Evolutionary conservation across 2,888 invertebrate species (phyloP), one percentile per base, ranked within the genome.

Genomic region (Cephus rjabovi): DNA sequence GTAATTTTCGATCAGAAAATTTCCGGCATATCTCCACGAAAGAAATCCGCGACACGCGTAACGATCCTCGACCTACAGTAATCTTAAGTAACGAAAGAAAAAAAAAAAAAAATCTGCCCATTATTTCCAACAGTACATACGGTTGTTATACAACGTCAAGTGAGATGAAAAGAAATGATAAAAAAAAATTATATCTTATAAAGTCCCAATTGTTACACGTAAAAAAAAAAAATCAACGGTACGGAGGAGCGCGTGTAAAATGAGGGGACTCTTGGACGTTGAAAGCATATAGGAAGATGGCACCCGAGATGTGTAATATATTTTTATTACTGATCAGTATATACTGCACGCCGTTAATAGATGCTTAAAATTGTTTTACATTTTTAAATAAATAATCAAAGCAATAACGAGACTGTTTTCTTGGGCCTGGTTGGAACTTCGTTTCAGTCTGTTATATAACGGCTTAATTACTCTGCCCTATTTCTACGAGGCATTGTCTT

Each of bases 391-490:
- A 56, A 56, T 9, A 56, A 56, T 15, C 15, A 23, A 56, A 56
- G 9, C 56, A 23, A 23, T 9, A 71, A 6, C 71, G 31, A 34
- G 71, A 71, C 71, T 31, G 33, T 71, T 56, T 56, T 56, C 56
- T 71, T 31, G 75, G 37, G 37, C 30, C 30, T 75, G 6, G 23
- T 56, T 56, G 31, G 37, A 37, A 77, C 79, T 75, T 73, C 70
- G 68, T 77, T 80, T 86, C 86, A 85, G 86, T 85, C 84, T 83
- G 85, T 90, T 90, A 90, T 90, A 90, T 89, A 90, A 90, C 87
- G 85, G 83, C 87, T 90, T 90, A 90, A 90, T 90, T 90, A 89
- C 90, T 88, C 86, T 90, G 90, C 85, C 90, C 90, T 86, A 89
- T 90, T 90, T 90, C 89, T 88, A 84, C 86, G 87, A 86, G 85